A percentile compares a stretch with the other conserved stretches of the same genome.
These are phyloP conservation scores for Oryzias javanicus DNA, from an alignment of 2,113 vertebrate genomes.

Conservation along the genomic window DNA sequence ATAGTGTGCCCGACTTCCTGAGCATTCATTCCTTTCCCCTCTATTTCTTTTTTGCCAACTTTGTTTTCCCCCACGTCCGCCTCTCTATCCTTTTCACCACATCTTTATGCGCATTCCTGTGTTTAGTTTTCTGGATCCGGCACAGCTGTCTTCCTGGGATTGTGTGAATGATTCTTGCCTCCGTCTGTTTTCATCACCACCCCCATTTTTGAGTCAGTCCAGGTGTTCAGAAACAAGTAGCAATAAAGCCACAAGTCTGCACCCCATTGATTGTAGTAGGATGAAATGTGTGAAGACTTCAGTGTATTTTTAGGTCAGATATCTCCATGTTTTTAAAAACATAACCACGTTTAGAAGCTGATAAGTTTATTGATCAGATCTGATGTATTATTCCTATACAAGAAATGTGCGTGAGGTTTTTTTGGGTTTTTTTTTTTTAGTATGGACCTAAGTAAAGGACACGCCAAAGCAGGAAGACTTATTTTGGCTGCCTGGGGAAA, in stretches of 20 bases:
- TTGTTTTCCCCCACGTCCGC: not conserved
- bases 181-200: not conserved
- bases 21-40: not conserved
- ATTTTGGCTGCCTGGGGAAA: slow-evolving; percentile 2
- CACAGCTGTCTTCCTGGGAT: slow-evolving; percentile 58
- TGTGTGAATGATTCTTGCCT: slow-evolving; percentile 17
- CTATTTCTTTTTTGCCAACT: slow-evolving; percentile 1
- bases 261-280: not conserved
- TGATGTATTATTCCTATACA: not conserved
- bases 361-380: not conserved
- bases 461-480: too few relatives aligned
- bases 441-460: too few relatives aligned
- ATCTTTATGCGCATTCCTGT: not conserved
- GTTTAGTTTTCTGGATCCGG: slow-evolving; percentile 15
- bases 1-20: slow-evolving; percentile 8
- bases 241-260: slow-evolving; percentile 34
- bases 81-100: not conserved
- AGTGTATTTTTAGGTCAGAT: not conserved
- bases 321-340: not conserved
- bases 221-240: slow-evolving; percentile 40
- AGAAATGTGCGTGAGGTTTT: slow-evolving; percentile 3
- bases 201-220: slow-evolving; percentile 38
- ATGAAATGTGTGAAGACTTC: not conserved
- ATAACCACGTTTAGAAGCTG: not conserved
- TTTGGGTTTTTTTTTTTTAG: too few relatives aligned